Conservation (phyloP, 2,113 vertebrate species). For the Meleagris gallopavo region DNA sequence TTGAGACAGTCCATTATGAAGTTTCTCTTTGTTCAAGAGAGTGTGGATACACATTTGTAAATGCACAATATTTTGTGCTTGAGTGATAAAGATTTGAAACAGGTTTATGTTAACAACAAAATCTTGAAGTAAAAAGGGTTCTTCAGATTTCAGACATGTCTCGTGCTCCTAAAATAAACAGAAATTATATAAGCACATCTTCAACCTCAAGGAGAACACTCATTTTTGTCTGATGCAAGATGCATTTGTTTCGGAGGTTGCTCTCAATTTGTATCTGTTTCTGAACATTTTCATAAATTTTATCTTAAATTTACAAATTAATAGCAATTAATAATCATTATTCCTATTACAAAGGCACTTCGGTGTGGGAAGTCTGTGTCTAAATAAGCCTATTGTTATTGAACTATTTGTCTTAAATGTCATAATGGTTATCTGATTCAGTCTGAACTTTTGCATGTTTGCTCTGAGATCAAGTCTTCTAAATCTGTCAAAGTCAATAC, state of each 20-base stretch:
- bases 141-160: background rate
- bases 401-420: slow-evolving; percentile 42
- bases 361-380: background rate
- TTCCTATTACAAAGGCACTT: background rate
- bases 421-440: background rate
- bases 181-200: background rate
- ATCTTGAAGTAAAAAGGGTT: background rate
- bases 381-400: slow-evolving; percentile 39
- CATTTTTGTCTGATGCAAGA: background rate
- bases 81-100: background rate
- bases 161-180: background rate
- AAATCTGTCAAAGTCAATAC: slow-evolving; percentile 45
- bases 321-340: background rate
- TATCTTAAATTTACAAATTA: slow-evolving; percentile 7
- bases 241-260: background rate
- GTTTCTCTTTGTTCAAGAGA: background rate
- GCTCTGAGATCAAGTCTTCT: slow-evolving; percentile 35
- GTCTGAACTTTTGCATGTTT: slow-evolving; percentile 58
- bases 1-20: background rate
- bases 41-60: background rate
- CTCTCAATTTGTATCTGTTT: background rate
- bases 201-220: background rate
- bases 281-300: background rate
- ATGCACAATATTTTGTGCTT: background rate
- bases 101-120: background rate